Percentiles rank a stretch among this genome's conserved stretches.
Conservation (phyloP, 1,140 invertebrate genomes). For the Oedothorax gibbosus region DNA sequence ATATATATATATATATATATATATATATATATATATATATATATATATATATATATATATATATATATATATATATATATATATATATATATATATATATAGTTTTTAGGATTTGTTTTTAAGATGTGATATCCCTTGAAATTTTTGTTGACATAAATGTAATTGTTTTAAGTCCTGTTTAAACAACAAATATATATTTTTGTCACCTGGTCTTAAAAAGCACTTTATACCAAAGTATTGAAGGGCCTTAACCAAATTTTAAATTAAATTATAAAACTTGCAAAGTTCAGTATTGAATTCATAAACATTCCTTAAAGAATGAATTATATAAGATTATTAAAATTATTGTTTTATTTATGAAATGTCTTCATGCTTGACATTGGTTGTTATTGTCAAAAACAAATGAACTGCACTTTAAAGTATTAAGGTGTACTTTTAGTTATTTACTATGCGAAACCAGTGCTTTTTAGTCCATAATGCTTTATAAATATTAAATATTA, state of each 20-base stretch:
- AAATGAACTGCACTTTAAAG: too few relatives aligned
- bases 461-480: too few relatives aligned
- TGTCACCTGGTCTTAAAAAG: constrained; percentile 56
- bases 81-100: neutral
- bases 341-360: neutral
- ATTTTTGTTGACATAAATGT: neutral
- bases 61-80: constrained; percentile 8
- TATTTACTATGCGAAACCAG: too few relatives aligned
- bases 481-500: too few relatives aligned
- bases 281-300: constrained; percentile 38
- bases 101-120: neutral
- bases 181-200: constrained; percentile 50
- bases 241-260: constrained; percentile 23
- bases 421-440: too few relatives aligned
- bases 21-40: neutral
- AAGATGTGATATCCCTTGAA: constrained; percentile 8
- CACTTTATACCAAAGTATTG: constrained; percentile 59
- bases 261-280: constrained; percentile 24
- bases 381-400: too few relatives aligned
- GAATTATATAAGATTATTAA: too few relatives aligned
- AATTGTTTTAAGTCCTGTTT: constrained; percentile 51
- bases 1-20: constrained; percentile 8
- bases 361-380: neutral
- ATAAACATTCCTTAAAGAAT: constrained; percentile 42
- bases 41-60: neutral